These are phyloP conservation scores for Drosophila prostipennis DNA, from an alignment of 2,888 invertebrate genomes.

Conservation along the genomic window DNA sequence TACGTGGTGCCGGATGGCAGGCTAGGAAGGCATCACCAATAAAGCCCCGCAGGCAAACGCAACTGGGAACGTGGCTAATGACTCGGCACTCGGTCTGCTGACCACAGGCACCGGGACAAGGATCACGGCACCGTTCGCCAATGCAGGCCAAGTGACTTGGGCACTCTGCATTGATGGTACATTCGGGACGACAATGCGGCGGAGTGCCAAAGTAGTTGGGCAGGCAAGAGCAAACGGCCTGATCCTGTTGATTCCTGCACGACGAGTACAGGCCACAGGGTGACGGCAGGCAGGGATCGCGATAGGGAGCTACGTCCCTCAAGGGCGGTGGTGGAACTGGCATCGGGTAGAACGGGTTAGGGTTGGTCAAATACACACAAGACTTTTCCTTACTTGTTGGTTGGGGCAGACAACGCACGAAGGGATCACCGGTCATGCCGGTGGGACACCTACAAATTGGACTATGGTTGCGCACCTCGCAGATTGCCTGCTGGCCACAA, in stretches of 20 bases:
- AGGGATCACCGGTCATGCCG: slow-evolving; percentile 90
- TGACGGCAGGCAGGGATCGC: slow-evolving; percentile 87
- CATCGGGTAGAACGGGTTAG: slow-evolving; percentile 17
- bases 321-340: slow-evolving; percentile 65
- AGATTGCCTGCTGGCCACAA: slow-evolving; percentile 89
- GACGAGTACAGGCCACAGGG: slow-evolving; percentile 89
- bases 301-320: slow-evolving; percentile 65
- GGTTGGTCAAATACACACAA: background rate
- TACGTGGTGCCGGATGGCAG: slow-evolving; percentile 83
- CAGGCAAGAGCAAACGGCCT: slow-evolving; percentile 88
- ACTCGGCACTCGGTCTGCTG: slow-evolving; percentile 87
- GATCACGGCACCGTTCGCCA: slow-evolving; percentile 90
- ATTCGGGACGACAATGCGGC: slow-evolving; percentile 89
- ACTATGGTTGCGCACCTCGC: slow-evolving; percentile 91
- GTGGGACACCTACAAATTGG: slow-evolving; percentile 90
- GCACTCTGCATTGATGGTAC: slow-evolving; percentile 90
- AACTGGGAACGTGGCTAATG: slow-evolving; percentile 90
- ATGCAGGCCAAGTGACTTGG: slow-evolving; percentile 90
- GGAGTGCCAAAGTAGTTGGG: slow-evolving; percentile 89
- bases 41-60: slow-evolving; percentile 89
- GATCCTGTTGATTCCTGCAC: slow-evolving; percentile 86
- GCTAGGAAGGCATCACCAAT: slow-evolving; percentile 90
- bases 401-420: slow-evolving; percentile 87
- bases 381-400: slow-evolving; percentile 85
- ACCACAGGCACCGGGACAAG: slow-evolving; percentile 92